Evolutionary conservation across 2,113 vertebrate genomes (phyloP).

Genomic region (Gymnobelideus leadbeateri): DNA sequence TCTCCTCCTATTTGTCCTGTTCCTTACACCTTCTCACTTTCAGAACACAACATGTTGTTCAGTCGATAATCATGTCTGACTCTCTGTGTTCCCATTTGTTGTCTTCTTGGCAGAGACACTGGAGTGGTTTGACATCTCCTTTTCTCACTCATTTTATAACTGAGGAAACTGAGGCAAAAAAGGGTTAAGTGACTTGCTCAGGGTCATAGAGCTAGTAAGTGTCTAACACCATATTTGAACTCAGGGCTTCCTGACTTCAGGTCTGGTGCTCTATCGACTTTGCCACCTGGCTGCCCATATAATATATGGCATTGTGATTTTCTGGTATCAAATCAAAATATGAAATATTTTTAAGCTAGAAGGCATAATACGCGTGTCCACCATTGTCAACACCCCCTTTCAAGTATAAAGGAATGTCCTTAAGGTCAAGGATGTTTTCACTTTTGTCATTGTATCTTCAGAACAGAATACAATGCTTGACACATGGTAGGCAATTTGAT

Average conservation of each 20-base stretch:
- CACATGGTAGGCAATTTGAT: background rate
- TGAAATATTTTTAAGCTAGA: background rate
- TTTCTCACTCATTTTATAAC: background rate
- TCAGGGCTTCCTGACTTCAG: background rate
- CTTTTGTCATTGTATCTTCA: background rate
- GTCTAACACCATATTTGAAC: background rate
- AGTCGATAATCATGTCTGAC: background rate
- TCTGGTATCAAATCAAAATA: background rate
- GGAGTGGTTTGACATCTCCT: background rate
- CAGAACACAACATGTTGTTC: background rate
- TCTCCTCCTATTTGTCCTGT: background rate
- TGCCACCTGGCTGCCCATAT: background rate
- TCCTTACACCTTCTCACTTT: background rate
- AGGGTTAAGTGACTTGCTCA: background rate
- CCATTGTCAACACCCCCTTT: background rate
- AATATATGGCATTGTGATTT: background rate
- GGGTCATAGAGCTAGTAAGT: background rate
- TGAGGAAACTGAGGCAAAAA: background rate
- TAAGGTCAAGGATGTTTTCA: background rate
- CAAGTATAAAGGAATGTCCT: background rate
- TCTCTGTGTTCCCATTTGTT: background rate
- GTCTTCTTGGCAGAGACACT: background rate
- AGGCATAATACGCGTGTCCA: background rate
- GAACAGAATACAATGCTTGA: background rate
- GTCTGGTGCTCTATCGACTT: background rate